Percentiles rank a stretch among this genome's conserved stretches.
Evolutionary conservation across 2,113 vertebrate genomes (phyloP).

Genomic region (Indicator maculatus): DNA sequence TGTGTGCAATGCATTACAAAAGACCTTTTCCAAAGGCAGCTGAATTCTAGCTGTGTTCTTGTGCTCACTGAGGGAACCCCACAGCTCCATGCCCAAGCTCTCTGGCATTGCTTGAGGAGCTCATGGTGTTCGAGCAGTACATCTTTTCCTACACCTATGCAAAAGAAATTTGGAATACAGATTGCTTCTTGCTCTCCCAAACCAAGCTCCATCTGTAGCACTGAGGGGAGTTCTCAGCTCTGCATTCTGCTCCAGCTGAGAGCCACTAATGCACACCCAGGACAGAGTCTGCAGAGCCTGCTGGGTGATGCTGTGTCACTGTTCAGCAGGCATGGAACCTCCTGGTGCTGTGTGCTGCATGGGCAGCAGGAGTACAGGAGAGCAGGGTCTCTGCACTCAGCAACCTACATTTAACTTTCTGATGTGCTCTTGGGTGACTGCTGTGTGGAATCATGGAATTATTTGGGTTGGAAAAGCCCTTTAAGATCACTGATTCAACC

Average conservation of each 20-base stretch:
- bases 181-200: constrained; percentile 46
- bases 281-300: background rate
- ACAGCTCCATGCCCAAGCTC: background rate
- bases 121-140: background rate
- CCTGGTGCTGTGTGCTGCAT: accelerated
- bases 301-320: background rate
- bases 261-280: background rate
- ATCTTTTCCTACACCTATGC: constrained; percentile 39
- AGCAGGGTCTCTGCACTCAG: background rate
- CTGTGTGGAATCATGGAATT: background rate
- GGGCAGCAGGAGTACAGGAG: background rate
- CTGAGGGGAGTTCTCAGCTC: background rate
- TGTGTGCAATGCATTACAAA: background rate
- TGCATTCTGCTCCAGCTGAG: background rate
- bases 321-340: background rate
- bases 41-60: background rate
- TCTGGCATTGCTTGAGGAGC: background rate
- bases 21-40: background rate
- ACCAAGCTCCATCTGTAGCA: constrained; percentile 36
- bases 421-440: background rate
- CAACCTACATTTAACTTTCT: background rate
- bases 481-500: no score
- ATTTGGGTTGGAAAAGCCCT: no score
- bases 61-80: background rate
- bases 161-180: background rate